These are phyloP conservation scores for Nothobranchius furzeri DNA, from an alignment of 2,113 vertebrate species.

Conservation along the genomic window DNA sequence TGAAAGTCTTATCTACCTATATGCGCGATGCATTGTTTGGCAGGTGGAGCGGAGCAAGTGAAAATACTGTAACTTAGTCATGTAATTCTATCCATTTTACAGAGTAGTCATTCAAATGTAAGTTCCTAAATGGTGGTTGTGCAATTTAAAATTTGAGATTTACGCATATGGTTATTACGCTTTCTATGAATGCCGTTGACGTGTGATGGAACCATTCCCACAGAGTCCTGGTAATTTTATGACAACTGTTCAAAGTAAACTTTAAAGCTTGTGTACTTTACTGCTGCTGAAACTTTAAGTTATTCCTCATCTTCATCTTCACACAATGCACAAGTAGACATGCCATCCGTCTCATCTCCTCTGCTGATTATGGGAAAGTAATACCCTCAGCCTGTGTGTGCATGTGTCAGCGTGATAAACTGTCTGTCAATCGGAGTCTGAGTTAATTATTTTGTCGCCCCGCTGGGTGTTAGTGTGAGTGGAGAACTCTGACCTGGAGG, in stretches of 20 bases:
- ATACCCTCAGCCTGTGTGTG: conserved; percentile 23
- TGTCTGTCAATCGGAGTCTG: conserved; percentile 79
- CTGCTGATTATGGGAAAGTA: conserved; percentile 60
- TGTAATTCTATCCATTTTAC: too few species aligned
- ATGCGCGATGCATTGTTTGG: too few species aligned
- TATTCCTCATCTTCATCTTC: conserved; percentile 10
- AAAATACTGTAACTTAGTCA: too few species aligned
- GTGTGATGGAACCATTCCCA: too few species aligned
- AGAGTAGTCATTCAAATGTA: too few species aligned
- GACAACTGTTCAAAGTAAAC: neutral
- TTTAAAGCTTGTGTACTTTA: neutral
- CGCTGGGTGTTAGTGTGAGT: conserved; percentile 77
- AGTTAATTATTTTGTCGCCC: conserved; percentile 81
- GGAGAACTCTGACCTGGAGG: conserved; percentile 79
- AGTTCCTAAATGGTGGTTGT: too few species aligned
- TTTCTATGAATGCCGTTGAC: too few species aligned
- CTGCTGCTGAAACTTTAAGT: neutral
- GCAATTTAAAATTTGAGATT: too few species aligned
- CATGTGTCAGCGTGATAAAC: conserved; percentile 65
- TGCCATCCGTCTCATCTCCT: conserved; percentile 32
- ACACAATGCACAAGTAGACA: conserved; percentile 19
- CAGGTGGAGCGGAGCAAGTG: too few species aligned
- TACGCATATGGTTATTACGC: too few species aligned
- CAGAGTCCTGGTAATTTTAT: neutral
- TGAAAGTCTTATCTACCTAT: too few species aligned